Evolutionary conservation across 2,113 vertebrate genomes (phyloP).

Genomic region (Rallus limicola): DNA sequence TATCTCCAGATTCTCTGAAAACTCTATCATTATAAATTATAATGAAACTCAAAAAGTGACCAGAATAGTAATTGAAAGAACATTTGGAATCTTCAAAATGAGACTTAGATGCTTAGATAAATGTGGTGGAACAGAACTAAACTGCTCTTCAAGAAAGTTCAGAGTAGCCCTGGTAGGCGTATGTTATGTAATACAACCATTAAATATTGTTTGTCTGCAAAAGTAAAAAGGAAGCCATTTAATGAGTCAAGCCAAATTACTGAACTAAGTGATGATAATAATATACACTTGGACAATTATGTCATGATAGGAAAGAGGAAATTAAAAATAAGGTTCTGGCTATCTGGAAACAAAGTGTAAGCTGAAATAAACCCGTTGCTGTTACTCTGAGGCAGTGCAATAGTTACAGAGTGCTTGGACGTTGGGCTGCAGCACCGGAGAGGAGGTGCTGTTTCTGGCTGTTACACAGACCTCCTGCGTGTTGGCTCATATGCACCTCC

Average conservation of each 20-base stretch:
- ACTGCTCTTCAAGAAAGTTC: conserved; percentile 5
- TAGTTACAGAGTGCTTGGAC: neutral
- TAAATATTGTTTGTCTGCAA: conserved; percentile 4
- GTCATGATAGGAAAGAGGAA: neutral
- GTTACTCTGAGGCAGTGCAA: neutral
- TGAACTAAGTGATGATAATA: conserved; percentile 24
- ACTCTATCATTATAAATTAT: conserved; percentile 68
- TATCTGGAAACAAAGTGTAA: neutral
- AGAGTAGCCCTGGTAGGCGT: neutral
- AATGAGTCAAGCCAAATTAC: neutral
- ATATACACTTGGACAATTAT: neutral
- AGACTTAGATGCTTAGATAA: neutral
- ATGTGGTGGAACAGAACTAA: neutral
- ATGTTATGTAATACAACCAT: neutral
- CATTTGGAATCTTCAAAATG: conserved; percentile 31
- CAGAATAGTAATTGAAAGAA: conserved; percentile 64
- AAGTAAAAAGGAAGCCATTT: neutral
- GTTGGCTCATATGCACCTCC: neutral
- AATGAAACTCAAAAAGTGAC: conserved; percentile 61
- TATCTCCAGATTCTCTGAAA: conserved; percentile 60
- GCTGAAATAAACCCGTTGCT: neutral
- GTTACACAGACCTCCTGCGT: neutral
- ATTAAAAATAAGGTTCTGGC: neutral
- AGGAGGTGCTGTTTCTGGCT: neutral
- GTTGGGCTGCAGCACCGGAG: neutral